A percentile compares a stretch with the other conserved stretches of the same genome.
Evolutionary conservation across 2,113 vertebrate species (phyloP).

Genomic region (Eolophus roseicapilla): DNA sequence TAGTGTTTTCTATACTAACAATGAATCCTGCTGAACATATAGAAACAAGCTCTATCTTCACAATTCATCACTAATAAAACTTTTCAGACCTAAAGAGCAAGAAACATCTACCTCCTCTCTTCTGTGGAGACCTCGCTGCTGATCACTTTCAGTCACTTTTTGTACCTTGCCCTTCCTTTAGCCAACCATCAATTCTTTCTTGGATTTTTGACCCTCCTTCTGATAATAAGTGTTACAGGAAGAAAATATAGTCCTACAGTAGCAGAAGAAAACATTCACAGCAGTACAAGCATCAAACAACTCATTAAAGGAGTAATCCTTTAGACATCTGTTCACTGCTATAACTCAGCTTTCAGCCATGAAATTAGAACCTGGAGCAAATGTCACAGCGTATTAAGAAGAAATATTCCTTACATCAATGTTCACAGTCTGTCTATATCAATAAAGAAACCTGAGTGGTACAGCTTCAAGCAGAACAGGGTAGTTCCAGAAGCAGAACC

Average conservation of each 20-base stretch:
- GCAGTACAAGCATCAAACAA: not conserved
- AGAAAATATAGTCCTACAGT: not conserved
- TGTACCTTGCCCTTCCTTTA: conserved; percentile 48
- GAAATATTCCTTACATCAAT: not conserved
- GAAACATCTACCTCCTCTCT: not conserved
- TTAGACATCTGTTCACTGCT: not conserved
- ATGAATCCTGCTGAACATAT: not conserved
- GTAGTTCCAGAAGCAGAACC: not conserved
- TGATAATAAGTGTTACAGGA: not conserved
- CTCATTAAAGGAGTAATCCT: not conserved
- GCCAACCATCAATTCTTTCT: conserved; percentile 25
- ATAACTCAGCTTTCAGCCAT: not conserved
- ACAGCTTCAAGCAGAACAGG: not conserved
- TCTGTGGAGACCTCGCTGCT: not conserved
- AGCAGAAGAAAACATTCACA: not conserved
- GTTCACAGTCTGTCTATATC: not conserved
- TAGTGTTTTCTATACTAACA: not conserved
- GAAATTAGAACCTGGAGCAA: not conserved
- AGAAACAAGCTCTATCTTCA: not conserved
- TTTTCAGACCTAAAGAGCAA: not conserved
- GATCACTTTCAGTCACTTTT: not conserved
- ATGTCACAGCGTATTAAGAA: not conserved
- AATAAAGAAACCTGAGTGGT: not conserved
- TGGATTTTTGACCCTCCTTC: conserved; percentile 38
- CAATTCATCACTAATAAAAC: not conserved